phyloP scores from a whole-genome alignment of 2,888 invertebrate genomes.

The Invenusta paracnida region DNA sequence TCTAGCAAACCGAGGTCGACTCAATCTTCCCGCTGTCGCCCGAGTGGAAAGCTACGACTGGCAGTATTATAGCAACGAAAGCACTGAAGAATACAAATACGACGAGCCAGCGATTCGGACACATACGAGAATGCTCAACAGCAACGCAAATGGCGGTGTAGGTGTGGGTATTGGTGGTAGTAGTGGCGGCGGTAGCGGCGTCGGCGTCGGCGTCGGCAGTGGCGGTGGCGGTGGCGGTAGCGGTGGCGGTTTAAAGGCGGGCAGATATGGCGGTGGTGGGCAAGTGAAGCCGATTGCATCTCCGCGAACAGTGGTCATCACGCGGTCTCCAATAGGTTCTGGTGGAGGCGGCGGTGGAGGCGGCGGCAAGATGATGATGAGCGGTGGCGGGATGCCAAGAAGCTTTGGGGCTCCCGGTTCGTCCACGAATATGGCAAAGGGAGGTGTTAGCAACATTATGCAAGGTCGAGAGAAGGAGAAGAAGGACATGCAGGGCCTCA shows the following conservation, averaged over 20 bases:
- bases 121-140: background rate
- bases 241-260: background rate
- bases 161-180: background rate
- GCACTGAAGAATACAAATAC: background rate
- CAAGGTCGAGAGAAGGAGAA: conserved; percentile 62
- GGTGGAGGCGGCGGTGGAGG: background rate
- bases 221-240: background rate
- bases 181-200: background rate
- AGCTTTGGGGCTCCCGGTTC: conserved; percentile 32
- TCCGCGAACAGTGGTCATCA: background rate
- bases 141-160: background rate
- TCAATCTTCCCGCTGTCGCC: too few relatives aligned
- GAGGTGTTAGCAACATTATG: conserved; percentile 58
- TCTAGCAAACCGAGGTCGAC: too few relatives aligned
- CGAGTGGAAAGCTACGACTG: background rate
- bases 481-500: conserved; percentile 63
- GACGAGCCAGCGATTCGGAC: background rate
- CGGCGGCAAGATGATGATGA: background rate
- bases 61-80: background rate
- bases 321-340: background rate
- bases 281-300: conserved; percentile 22
- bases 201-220: background rate
- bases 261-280: background rate
- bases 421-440: background rate
- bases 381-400: background rate